Evolutionary conservation across 2,888 invertebrate species (phyloP).

Genomic region (Ennomos quercinarius): DNA sequence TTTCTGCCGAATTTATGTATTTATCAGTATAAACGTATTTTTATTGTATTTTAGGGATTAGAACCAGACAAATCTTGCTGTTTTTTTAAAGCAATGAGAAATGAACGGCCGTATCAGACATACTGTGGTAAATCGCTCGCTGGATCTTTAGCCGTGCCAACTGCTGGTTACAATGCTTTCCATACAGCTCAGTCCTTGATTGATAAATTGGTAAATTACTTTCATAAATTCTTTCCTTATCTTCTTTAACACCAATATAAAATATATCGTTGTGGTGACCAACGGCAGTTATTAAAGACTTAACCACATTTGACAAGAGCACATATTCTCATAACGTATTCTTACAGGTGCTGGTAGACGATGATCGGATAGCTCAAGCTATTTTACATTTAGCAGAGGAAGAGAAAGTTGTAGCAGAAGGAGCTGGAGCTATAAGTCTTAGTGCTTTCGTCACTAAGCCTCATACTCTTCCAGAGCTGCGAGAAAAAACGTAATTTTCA

Average conservation of each 20-base stretch:
- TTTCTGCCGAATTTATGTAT: no score
- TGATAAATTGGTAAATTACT: slow-evolving; percentile 57
- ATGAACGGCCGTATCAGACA: slow-evolving; percentile 53
- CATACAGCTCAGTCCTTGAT: slow-evolving; percentile 60
- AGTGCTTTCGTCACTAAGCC: slow-evolving; percentile 89
- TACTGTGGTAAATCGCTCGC: slow-evolving; percentile 43
- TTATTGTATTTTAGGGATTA: slow-evolving; percentile 52
- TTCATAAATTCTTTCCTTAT: no score
- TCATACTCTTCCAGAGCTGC: slow-evolving; percentile 55
- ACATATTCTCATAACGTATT: no score
- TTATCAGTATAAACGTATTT: neutral
- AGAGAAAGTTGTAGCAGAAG: slow-evolving; percentile 93
- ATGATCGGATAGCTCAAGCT: slow-evolving; percentile 90
- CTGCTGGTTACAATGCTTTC: slow-evolving; percentile 61
- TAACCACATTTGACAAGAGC: neutral
- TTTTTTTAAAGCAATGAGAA: slow-evolving; percentile 63
- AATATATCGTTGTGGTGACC: no score
- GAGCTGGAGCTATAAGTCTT: slow-evolving; percentile 93
- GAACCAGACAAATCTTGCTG: slow-evolving; percentile 56
- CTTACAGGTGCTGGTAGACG: slow-evolving; percentile 87
- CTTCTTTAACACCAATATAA: no score
- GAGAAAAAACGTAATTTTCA: slow-evolving; percentile 54
- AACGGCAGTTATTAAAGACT: no score
- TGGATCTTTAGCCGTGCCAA: slow-evolving; percentile 51
- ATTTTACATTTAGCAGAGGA: slow-evolving; percentile 90